These are phyloP conservation scores for Triplophysa dalaica DNA, from an alignment of 2,113 vertebrate genomes.

Conservation along the genomic window DNA sequence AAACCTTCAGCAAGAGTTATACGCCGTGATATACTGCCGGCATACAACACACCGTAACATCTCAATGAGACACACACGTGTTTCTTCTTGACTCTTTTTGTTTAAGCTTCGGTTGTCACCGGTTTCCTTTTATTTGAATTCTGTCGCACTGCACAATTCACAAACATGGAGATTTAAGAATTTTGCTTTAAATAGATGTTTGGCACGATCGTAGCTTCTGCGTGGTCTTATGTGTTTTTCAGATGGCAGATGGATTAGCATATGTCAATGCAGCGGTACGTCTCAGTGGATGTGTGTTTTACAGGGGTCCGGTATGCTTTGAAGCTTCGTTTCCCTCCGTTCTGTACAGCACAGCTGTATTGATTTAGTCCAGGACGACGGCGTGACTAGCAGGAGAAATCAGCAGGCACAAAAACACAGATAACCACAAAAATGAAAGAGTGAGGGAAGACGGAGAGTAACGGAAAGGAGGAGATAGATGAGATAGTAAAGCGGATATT, in stretches of 20 bases:
- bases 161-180: background rate
- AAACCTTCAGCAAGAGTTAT: conserved; percentile 35
- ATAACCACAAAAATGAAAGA: background rate
- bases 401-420: conserved; percentile 49
- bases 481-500: conserved; percentile 14
- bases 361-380: conserved; percentile 76
- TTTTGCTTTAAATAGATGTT: background rate
- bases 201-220: background rate
- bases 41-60: conserved; percentile 31
- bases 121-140: background rate
- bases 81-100: conserved; percentile 33
- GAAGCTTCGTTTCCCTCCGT: conserved; percentile 64
- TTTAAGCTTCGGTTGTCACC: conserved; percentile 26
- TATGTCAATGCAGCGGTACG: background rate
- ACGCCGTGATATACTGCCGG: conserved; percentile 18
- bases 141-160: background rate
- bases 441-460: conserved; percentile 29
- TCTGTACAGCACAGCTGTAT: conserved; percentile 70
- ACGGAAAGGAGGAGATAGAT: conserved; percentile 33
- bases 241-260: conserved; percentile 20
- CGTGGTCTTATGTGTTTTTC: background rate
- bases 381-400: conserved; percentile 76
- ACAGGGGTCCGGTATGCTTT: conserved; percentile 71
- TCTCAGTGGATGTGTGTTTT: conserved; percentile 24
- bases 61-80: conserved; percentile 21